Evolutionary conservation across 2,797 vertebrate genomes (phyloP), one percentile per base, ranked within the genome.

Genomic region (Loris lydekkerianus): DNA sequence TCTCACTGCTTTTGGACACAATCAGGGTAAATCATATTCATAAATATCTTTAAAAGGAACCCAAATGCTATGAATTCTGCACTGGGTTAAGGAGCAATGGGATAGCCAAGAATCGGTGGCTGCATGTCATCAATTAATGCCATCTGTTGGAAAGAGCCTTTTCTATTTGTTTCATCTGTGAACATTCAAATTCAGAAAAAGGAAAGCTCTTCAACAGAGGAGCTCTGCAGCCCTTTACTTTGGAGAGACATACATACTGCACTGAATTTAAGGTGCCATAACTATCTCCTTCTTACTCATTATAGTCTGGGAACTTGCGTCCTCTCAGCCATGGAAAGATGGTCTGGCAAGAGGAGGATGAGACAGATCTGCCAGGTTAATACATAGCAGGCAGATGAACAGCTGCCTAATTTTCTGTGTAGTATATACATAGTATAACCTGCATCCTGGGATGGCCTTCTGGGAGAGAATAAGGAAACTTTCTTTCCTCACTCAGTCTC

Each of bases 61-160:
- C 14, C 18, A 70, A 70, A 61, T 61, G 29, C 23, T 86, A 14
- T 77, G 80, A 85, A 69, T 78, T 82, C 49, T 80, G 49, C 72
- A 88, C 23, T 65, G 72, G 53, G 81, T 89, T 82, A 78, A 89
- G 61, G 21, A 95, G 53, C 27, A 53, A 34, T 17, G 4, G 11
- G 31, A 40, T 94, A 63, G 85, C 70, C 58, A 78, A 69, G 13
- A 89, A 34, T 56, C 61, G 92, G 4, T 46, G 76, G 73, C 53
- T 82, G 61, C 40, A 25, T 93, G 29, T 53, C 27, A 82, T 82
- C 75, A 80, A 70, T 69, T 46, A 89, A 91, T 89, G 9, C 84
- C 61, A 91, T 86, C 85, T 89, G 29, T 73, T 46, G 43, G 67
- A 94, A 46, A 56, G 46, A 82, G 46, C 60, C 49, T 65, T 92